A percentile compares a stretch with the other conserved stretches of the same genome.
These are phyloP conservation scores for Karalla daura DNA, from an alignment of 2,797 vertebrate species.

Conservation along the genomic window DNA sequence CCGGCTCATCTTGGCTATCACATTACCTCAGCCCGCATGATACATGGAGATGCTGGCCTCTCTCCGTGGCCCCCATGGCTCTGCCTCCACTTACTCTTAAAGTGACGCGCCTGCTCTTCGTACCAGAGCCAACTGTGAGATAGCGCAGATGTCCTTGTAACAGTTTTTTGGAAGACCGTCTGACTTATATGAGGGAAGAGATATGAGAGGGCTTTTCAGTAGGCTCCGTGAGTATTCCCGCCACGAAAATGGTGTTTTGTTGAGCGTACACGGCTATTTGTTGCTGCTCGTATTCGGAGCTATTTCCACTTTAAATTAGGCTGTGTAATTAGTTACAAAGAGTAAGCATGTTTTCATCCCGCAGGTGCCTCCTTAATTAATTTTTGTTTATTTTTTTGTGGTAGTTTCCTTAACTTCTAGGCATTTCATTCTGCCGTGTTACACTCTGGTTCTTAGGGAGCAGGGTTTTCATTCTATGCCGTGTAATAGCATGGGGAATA, in stretches of 20 bases:
- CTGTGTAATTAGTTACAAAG: constrained; percentile 19
- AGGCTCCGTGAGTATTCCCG: not conserved
- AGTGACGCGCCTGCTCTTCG: constrained; percentile 30
- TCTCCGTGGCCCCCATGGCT: constrained; percentile 41
- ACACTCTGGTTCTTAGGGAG: constrained; percentile 24
- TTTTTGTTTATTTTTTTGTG: constrained; percentile 25
- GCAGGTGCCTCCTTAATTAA: constrained; percentile 13
- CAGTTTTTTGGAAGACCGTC: constrained; percentile 6
- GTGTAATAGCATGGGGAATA: constrained; percentile 13
- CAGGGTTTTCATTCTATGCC: constrained; percentile 9
- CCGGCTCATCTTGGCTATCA: constrained; percentile 60
- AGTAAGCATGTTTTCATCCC: constrained; percentile 20
- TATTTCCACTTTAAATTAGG: constrained; percentile 17
- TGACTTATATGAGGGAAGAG: not conserved
- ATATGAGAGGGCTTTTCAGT: not conserved
- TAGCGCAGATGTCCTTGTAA: not conserved
- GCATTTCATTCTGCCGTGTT: constrained; percentile 24
- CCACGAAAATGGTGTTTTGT: not conserved
- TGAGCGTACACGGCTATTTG: not conserved
- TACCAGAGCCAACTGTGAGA: constrained; percentile 3
- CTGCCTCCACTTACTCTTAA: constrained; percentile 52
- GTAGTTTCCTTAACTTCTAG: not conserved
- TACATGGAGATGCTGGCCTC: constrained; percentile 52
- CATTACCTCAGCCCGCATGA: constrained; percentile 60
- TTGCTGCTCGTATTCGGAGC: not conserved